These are phyloP conservation scores for Drosophila neonasuta DNA, from an alignment of 2,888 invertebrate species.

Conservation along the genomic window DNA sequence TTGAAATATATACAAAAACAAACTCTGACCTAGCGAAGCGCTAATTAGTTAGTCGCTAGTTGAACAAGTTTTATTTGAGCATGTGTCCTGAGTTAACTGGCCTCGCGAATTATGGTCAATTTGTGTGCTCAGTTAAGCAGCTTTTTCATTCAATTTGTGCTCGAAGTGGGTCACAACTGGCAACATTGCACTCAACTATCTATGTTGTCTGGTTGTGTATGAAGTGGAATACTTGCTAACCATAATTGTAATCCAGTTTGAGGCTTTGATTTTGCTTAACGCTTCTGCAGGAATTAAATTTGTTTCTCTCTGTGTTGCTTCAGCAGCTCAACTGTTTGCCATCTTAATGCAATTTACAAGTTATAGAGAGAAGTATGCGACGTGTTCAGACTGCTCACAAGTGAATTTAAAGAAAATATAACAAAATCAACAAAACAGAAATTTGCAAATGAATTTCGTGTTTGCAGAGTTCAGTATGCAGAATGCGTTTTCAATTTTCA, in stretches of 20 bases:
- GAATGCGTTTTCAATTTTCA: conserved; percentile 23
- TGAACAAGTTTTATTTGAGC: conserved; percentile 13
- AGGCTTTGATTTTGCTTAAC: conserved; percentile 75
- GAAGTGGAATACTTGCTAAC: conserved; percentile 61
- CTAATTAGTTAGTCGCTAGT: conserved; percentile 18
- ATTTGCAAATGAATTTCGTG: conserved; percentile 13
- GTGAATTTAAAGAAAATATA: background rate
- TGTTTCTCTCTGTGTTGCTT: conserved; percentile 3
- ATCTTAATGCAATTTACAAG: conserved; percentile 49
- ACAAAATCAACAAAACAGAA: conserved; percentile 9
- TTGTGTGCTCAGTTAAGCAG: conserved; percentile 32
- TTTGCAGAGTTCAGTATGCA: conserved; percentile 53
- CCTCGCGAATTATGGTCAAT: conserved; percentile 38
- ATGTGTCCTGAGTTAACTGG: conserved; percentile 15
- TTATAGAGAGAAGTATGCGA: background rate
- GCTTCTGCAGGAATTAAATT: conserved; percentile 50
- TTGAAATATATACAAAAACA: conserved; percentile 1
- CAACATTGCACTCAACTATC: conserved; percentile 2
- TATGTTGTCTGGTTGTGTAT: conserved; percentile 7
- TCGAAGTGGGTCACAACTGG: conserved; percentile 17
- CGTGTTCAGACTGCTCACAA: background rate
- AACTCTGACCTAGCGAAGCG: background rate
- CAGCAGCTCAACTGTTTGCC: conserved; percentile 31
- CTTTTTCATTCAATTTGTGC: conserved; percentile 32
- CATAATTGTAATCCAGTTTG: conserved; percentile 83